These are phyloP conservation scores for Lates japonicus DNA, from an alignment of 2,797 vertebrate species.

Conservation along the genomic window DNA sequence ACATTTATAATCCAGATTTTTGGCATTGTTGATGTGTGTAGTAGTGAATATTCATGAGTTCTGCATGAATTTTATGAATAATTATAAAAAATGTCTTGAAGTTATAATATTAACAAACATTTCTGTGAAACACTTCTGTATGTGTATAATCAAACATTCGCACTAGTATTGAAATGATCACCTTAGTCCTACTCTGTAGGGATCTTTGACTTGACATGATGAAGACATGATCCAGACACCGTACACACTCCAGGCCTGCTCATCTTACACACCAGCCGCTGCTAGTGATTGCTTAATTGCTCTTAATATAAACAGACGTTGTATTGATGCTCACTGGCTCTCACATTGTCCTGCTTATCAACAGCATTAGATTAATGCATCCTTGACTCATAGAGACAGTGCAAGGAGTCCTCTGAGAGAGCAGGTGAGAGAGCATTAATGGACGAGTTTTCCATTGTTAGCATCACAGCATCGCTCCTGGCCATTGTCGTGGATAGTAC, in stretches of 20 bases:
- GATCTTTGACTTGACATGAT: constrained; percentile 24
- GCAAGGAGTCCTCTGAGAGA: constrained; percentile 50
- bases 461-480: constrained; percentile 10
- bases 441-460: constrained; percentile 31
- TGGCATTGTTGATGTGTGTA: not conserved
- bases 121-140: not conserved
- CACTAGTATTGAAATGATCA: not conserved
- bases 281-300: constrained; percentile 58
- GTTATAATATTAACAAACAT: not conserved
- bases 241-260: constrained; percentile 23
- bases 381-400: constrained; percentile 48
- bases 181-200: not conserved
- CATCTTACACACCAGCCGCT: constrained; percentile 48
- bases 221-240: constrained; percentile 30
- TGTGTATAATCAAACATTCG: not conserved
- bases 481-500: not conserved
- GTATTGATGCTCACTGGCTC: constrained; percentile 50
- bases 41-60: not conserved
- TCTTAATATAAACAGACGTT: constrained; percentile 68
- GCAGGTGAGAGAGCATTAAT: constrained; percentile 33
- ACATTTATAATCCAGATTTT: not conserved
- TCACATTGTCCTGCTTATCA: constrained; percentile 53
- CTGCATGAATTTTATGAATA: not conserved
- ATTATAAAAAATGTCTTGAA: not conserved
- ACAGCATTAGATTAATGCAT: constrained; percentile 60